phyloP scores from a whole-genome alignment of 2,888 invertebrate species.

The Oasisia sp. region DNA sequence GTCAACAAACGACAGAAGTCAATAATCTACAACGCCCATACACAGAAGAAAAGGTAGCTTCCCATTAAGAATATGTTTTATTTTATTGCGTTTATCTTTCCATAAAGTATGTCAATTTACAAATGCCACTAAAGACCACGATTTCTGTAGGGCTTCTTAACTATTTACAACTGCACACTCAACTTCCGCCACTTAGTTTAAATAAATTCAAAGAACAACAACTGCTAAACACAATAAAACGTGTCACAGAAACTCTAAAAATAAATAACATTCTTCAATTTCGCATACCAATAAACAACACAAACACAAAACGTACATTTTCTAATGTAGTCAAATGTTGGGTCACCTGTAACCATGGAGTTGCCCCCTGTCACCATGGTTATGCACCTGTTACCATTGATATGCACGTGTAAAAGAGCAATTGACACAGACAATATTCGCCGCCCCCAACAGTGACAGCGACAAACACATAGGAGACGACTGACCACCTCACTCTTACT shows the following conservation, averaged over 20 bases:
- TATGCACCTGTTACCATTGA: too few relatives aligned
- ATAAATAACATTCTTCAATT: background rate
- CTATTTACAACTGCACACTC: background rate
- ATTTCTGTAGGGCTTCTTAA: background rate
- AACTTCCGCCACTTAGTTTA: background rate
- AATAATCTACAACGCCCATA: background rate
- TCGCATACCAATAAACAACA: background rate
- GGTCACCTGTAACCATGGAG: too few relatives aligned
- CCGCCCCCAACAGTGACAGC: background rate
- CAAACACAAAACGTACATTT: background rate
- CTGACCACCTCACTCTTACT: background rate
- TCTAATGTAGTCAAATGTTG: background rate
- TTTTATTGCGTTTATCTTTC: background rate
- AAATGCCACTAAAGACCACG: background rate
- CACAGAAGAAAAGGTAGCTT: background rate
- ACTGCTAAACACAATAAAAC: constrained; percentile 5
- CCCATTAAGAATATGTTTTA: background rate
- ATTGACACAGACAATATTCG: background rate
- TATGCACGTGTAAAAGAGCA: background rate
- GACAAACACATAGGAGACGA: background rate
- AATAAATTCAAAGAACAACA: background rate
- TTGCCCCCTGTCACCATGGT: too few relatives aligned
- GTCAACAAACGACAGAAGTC: background rate
- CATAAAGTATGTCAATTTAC: background rate
- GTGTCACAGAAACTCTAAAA: background rate